Conservation (phyloP, 2,888 invertebrate genomes). For the Siphlonurus alternatus region DNA sequence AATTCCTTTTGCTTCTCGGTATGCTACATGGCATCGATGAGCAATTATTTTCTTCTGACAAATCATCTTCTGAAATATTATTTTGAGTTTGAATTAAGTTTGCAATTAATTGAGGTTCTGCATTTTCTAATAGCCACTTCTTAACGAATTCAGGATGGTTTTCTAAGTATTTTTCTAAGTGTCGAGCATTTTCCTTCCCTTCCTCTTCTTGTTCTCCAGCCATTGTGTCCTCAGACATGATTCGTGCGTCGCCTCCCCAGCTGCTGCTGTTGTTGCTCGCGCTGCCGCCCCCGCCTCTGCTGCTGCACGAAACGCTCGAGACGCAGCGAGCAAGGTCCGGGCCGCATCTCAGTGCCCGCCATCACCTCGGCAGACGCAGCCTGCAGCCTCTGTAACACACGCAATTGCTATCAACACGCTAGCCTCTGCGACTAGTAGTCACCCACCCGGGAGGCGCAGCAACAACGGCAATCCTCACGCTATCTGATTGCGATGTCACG, state of each 20-base stretch:
- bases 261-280: not conserved
- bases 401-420: too few relatives aligned
- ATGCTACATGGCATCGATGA: slow-evolving; percentile 4
- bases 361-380: not conserved
- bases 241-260: not conserved
- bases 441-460: too few relatives aligned
- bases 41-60: not conserved
- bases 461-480: too few relatives aligned
- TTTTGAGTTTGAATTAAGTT: not conserved
- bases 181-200: not conserved
- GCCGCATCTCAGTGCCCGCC: not conserved
- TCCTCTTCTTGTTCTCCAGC: not conserved
- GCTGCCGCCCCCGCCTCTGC: not conserved
- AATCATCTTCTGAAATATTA: not conserved
- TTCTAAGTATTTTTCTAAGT: slow-evolving; percentile 4
- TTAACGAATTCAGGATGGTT: slow-evolving; percentile 3
- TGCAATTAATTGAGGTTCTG: slow-evolving; percentile 2
- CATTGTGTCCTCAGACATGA: not conserved
- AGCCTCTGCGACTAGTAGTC: too few relatives aligned
- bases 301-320: not conserved
- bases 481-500: too few relatives aligned
- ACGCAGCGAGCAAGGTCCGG: not conserved
- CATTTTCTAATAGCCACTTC: not conserved
- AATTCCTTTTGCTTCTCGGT: slow-evolving; percentile 32
- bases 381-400: not conserved